Base-by-base conservation (phyloP, 2,888 invertebrate species). In the Archips crataeganus region DNA sequence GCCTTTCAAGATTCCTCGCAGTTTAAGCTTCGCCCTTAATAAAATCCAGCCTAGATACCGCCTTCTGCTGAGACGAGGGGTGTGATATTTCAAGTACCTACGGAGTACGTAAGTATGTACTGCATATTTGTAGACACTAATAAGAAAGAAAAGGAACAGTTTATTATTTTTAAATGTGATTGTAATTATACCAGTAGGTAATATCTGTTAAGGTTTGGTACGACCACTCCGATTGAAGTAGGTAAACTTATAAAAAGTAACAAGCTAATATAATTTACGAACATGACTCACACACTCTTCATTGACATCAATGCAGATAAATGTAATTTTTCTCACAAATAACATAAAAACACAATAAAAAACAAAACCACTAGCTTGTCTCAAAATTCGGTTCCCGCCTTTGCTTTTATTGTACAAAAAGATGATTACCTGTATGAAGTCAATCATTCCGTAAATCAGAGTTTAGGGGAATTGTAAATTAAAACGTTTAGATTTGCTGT, bases 1-100 rank as follows among this genome's bases (percentile, higher is more conserved):
- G 78, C 78, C 78, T 79, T 82, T 82, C 79, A 79, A 73, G 68
- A 73, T 73, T 74, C 71, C 66, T 51, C 66, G 65, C 39, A 34
- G 62, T 63, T 60, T 51, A 61, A 71, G 68, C 68, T 59, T 68
- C 49, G 69, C 59, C 60, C 65, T 74, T 70, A 51, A 60, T 60
- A 57, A 57, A 10, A 54, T 57, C 57, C 32, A 11, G 57, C 57
- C 57, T 57, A 54, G 51, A 54, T 23, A 15, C 49, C 13, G 13
- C 49, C 49, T 49, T 49, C 49, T 54, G 23, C 54, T 54, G 23
- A 5, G 54, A 54, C 15, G 54, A 15, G 54, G 11, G 1, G 15
- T 23, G 23, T 9, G 54, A 15, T 32, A 34, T 59, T 10, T 59
- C 32, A 15, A 59, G 59, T 59, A 59, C 34, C 54, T 23, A 9